Evolutionary conservation across 2,888 invertebrate species (phyloP).

Genomic region (Beris chalybata): DNA sequence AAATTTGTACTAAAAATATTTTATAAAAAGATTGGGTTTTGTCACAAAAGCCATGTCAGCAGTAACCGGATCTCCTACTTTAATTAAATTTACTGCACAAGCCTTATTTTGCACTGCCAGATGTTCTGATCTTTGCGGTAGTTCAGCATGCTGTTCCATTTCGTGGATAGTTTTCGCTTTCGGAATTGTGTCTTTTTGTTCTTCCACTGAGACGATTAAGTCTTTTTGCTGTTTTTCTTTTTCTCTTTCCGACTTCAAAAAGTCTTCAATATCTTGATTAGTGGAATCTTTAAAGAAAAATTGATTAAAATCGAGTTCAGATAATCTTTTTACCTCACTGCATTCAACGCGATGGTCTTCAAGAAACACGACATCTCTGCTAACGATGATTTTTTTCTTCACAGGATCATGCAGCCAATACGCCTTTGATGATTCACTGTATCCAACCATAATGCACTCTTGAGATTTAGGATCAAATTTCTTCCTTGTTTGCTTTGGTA

Average conservation of each 20-base stretch:
- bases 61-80: background rate
- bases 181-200: too few relatives aligned
- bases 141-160: background rate
- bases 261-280: background rate
- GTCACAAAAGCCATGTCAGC: background rate
- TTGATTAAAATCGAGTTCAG: slow-evolving; percentile 3
- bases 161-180: too few relatives aligned
- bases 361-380: slow-evolving; percentile 17
- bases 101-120: background rate
- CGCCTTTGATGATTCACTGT: slow-evolving; percentile 35
- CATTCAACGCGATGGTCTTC: background rate
- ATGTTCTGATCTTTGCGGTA: background rate
- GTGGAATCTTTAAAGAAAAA: slow-evolving; percentile 3
- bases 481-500: slow-evolving; percentile 37
- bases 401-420: slow-evolving; percentile 24
- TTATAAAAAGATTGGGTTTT: too few relatives aligned
- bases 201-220: too few relatives aligned
- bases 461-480: slow-evolving; percentile 35
- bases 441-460: slow-evolving; percentile 37
- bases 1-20: too few relatives aligned
- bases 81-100: background rate
- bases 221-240: too few relatives aligned
- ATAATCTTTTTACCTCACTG: background rate
- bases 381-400: background rate
- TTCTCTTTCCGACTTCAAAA: too few relatives aligned